Evolutionary conservation across 64 coral and sea anemone genomes (phyloP), one percentile per base, ranked within the genome.

Genomic region (Cladopsammia gracilis): DNA sequence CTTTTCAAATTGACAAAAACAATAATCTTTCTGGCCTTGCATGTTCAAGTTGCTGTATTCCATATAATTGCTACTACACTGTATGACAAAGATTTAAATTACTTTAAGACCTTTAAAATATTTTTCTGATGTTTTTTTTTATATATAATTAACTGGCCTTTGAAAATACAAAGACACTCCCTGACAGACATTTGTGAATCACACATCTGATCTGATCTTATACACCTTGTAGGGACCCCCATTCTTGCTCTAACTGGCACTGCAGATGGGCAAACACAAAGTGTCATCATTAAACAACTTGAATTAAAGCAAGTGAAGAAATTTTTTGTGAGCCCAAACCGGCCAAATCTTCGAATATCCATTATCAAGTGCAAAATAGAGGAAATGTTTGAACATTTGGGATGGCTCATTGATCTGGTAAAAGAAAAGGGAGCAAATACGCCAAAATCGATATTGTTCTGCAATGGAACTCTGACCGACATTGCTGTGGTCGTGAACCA

Each of bases 191-290:
- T n/a, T n/a, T n/a, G n/a, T n/a, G n/a, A n/a, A n/a, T n/a, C n/a
- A n/a, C n/a, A n/a, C n/a, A n/a, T n/a, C 25, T 64, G 4, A 61
- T 77, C 25, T 47, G 4, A 47, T 89, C 7, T 15, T 73, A 49
- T 50, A 10, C 25, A 58, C 44, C 15, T 71, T 91, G 25, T 42
- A 91, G 89, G 77, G 26, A 19, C 26, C 8, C 77, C 89, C 3
- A 42, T 91, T 20, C 64, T 91, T 12, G 77, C 77, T 26, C 59
- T 91, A 24, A 91, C 89, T 58, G 77, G 76, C 9, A 91, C 89
- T 48, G 89, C 89, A 25, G 89, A 91, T 71, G 70, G 50, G 11
- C 48, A 46, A 20, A 91, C 89, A 50, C 25, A 53, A 47, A 69
- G 58, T 9, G 26, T 84, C 49, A 73, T 92, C 6, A 49, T 25